Base-by-base conservation (phyloP, 1,140 invertebrate genomes). In the Atopsyche davidsoni region DNA sequence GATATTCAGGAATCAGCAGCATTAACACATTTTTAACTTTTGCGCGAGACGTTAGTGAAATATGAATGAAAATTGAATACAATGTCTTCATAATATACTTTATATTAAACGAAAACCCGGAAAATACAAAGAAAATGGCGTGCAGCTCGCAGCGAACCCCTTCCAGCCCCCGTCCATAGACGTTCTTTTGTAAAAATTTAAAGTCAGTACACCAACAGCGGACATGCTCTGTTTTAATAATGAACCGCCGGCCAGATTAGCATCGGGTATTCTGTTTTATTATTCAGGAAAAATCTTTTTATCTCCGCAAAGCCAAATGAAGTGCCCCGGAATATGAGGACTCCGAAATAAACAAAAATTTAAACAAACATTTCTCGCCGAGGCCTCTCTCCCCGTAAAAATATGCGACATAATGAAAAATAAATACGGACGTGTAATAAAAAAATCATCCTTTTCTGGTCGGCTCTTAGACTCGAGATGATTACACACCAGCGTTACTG, bases 281-380 rank as follows among this genome's bases (percentile, higher is more conserved):
- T 57, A 57, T 57, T 50, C 51, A 43, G 42, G 40, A 51, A 51
- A 53, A 53, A 46, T 52, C 45, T 56, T 52, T 56, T 56, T 51
- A 56, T 56, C 54, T 40, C 22, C 40, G 53, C 55, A 57, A 57
- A 57, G 55, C 50, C 50, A 57, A 49, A 48, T 51, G 41, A 51
- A 51, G 49, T 45, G 41, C 32, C 31, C 31, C 32, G 28, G 49
- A 13, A 25, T 11, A 21, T 9, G 25, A 14, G 32, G 10, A 21
- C 24, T 24, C 11, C 17, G 10, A 45, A 34, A 51, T 51, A 51
- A 51, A 51, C 49, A 51, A 51, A 45, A 45, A 51, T 51, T 51
- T 38, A 3, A 38, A 39, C 32, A 44, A 45, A 45, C 9, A 47
- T 36, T 46, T 31, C 9, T 25, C 28, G 9, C 39, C 13, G 14